Conservation (phyloP, 2,888 invertebrate species). For the Eretmocerus hayati region DNA sequence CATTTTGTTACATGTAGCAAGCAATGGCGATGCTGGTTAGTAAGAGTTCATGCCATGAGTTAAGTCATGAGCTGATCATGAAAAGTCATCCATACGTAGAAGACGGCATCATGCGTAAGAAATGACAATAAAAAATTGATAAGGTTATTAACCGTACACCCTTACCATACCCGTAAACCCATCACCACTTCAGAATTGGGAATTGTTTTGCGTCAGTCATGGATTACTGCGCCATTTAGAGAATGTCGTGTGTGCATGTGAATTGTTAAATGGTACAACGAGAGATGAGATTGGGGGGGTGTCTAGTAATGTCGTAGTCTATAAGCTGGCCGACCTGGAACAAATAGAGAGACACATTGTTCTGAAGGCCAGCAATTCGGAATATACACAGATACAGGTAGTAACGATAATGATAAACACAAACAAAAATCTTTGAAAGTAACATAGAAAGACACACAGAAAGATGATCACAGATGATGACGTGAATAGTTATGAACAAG, state of each 20-base stretch:
- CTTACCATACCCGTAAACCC: too few species aligned
- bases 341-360: constrained; percentile 42
- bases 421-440: background rate
- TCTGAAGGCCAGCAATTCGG: constrained; percentile 37
- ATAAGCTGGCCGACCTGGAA: constrained; percentile 50
- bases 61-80: too few species aligned
- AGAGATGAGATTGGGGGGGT: constrained; percentile 36
- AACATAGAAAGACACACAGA: background rate
- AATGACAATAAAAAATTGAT: too few species aligned
- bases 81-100: too few species aligned
- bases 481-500: too few species aligned
- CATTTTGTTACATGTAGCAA: too few species aligned
- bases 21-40: too few species aligned
- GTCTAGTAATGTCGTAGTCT: constrained; percentile 50
- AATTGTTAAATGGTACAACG: constrained; percentile 15
- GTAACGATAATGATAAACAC: background rate
- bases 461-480: background rate
- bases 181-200: background rate
- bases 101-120: too few species aligned
- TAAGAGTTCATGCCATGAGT: too few species aligned
- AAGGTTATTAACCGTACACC: too few species aligned
- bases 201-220: background rate
- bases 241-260: too few species aligned
- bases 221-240: too few species aligned
- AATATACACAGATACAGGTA: background rate